Base-by-base conservation (phyloP, 1,140 invertebrate species). In the Andricus grossulariae region DNA sequence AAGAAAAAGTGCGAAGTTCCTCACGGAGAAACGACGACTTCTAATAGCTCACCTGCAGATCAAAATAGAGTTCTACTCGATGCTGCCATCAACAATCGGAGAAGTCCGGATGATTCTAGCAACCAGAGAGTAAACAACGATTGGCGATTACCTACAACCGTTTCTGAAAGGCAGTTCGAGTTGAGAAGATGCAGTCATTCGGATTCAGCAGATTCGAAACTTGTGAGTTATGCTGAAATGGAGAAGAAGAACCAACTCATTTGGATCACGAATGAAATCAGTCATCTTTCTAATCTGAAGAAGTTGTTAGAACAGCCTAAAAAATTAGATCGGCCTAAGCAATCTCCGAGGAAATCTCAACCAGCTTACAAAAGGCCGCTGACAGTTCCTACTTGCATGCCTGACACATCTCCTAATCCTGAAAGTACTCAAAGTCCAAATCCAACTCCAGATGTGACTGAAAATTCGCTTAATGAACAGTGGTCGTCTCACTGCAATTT, bases 231-330 rank as follows among this genome's bases (percentile, higher is more conserved):
- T 54, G 89, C 88, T 0, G 88, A 92, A 72, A 90, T 89, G 86
- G 92, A 93, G 77, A 91, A 91, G 77, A 90, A 87, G 79, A 93
- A 92, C 83, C 92, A 93, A 72, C 76, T 93, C 13, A 83, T 90
- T 16, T 93, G 92, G 92, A 93, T 93, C 49, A 91, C 88, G n/a
- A 92, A 89, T 77, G 91, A 92, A 81, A 93, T 93, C 13, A 89
- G 88, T 74, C 92, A 93, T 79, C 79, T 93, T 3, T 90, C 87
- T 18, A 92, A 92, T 80, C 82, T 93, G 8, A 93, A 93, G 83
- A 89, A 89, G 87, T 79, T 92, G 7, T 55, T 91, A 7, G 90
- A 92, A 73, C 84, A 91, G 32, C 85, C 89, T 18, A 86, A 88
- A 45, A 88, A 87, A 76, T 49, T 79, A 0, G 81, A 88, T 8